These are phyloP conservation scores for Microcebus ravelobensis DNA, from an alignment of 2,113 vertebrate species.

Conservation along the genomic window DNA sequence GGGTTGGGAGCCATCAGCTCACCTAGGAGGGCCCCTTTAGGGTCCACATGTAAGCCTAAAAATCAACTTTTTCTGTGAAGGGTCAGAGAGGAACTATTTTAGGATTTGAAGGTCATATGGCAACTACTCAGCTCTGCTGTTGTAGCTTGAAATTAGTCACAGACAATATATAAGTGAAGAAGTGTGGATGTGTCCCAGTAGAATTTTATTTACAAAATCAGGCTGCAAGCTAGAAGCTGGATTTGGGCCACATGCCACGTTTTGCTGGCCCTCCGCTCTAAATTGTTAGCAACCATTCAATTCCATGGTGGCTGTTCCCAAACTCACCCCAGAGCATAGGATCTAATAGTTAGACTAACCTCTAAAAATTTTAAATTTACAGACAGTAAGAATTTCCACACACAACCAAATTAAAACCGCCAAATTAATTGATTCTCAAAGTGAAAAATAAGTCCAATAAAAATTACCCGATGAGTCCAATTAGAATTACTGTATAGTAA, in stretches of 20 bases:
- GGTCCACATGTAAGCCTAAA: neutral
- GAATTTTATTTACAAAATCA: neutral
- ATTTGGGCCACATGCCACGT: neutral
- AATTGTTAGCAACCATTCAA: neutral
- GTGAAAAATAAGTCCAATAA: constrained; percentile 31
- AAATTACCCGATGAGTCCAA: neutral
- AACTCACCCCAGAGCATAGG: neutral
- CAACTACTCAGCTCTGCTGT: neutral
- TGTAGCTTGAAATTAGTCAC: neutral
- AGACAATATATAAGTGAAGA: neutral
- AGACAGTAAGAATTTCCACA: neutral
- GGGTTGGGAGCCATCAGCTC: neutral
- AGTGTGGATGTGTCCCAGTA: neutral
- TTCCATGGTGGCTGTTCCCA: neutral
- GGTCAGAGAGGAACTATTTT: neutral
- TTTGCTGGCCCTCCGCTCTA: neutral
- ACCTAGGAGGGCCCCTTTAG: too few species aligned
- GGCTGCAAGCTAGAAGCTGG: neutral
- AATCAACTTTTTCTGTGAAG: neutral
- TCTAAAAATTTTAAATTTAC: neutral
- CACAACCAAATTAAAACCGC: neutral
- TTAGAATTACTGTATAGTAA: neutral
- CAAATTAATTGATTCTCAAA: constrained; percentile 38
- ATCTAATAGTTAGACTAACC: neutral
- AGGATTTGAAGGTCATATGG: neutral